Evolutionary conservation across 2,888 invertebrate genomes (phyloP).

Genomic region (Polymixis flavicincta): DNA sequence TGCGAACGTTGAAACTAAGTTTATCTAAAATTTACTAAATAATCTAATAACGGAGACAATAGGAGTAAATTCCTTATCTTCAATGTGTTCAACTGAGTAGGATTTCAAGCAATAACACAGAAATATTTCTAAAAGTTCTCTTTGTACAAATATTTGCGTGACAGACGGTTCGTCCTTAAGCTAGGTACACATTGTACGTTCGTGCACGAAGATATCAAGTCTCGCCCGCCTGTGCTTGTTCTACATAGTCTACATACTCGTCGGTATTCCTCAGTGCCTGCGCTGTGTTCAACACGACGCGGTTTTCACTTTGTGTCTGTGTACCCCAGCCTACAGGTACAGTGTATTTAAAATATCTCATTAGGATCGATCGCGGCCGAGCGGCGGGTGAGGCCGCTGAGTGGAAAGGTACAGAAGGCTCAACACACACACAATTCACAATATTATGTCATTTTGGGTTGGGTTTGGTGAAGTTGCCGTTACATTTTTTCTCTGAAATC

Average conservation of each 20-base stretch:
- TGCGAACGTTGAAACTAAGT: neutral
- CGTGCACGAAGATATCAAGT: neutral
- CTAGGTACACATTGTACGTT: slow-evolving; percentile 2
- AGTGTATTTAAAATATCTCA: slow-evolving; percentile 56
- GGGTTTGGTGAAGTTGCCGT: neutral
- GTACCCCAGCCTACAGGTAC: slow-evolving; percentile 43
- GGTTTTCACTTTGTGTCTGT: slow-evolving; percentile 26
- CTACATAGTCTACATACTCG: slow-evolving; percentile 10
- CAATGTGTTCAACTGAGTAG: slow-evolving; percentile 22
- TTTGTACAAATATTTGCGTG: slow-evolving; percentile 27
- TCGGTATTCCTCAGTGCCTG: neutral
- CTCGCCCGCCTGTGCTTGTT: neutral
- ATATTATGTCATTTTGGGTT: neutral
- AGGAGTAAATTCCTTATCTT: slow-evolving; percentile 4
- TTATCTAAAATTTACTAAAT: slow-evolving; percentile 3
- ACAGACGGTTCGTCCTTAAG: slow-evolving; percentile 14
- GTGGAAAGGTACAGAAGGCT: slow-evolving; percentile 27
- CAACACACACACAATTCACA: neutral
- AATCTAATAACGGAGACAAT: slow-evolving; percentile 3
- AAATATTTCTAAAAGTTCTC: slow-evolving; percentile 26
- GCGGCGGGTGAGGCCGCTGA: slow-evolving; percentile 6
- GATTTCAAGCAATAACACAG: neutral
- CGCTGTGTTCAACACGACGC: slow-evolving; percentile 23
- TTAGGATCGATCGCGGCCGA: slow-evolving; percentile 60
- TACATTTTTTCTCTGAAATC: neutral